These are phyloP conservation scores for Onychostruthus taczanowskii DNA, from an alignment of 2,113 vertebrate genomes.

Conservation along the genomic window DNA sequence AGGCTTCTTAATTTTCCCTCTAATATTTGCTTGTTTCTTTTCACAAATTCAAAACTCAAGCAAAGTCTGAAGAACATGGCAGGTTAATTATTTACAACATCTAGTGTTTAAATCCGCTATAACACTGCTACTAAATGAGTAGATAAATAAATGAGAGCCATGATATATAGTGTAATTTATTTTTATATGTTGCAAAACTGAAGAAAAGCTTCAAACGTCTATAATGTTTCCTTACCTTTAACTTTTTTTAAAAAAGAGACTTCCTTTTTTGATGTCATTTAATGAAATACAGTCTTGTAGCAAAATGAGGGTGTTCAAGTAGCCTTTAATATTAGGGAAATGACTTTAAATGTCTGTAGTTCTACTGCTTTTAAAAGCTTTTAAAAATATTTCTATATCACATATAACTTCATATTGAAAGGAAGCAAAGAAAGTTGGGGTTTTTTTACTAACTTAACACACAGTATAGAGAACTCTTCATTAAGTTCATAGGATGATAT, in stretches of 20 bases:
- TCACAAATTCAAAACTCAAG: background rate
- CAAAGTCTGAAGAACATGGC: background rate
- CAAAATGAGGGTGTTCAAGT: slow-evolving; percentile 8
- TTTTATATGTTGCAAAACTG: slow-evolving; percentile 5
- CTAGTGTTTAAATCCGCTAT: background rate
- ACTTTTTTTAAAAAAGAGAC: background rate
- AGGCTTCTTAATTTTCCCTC: background rate
- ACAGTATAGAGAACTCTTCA: background rate
- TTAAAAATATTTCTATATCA: background rate
- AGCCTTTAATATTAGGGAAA: slow-evolving; percentile 2
- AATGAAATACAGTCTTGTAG: slow-evolving; percentile 19
- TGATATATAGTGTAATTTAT: slow-evolving; percentile 20
- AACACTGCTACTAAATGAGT: background rate
- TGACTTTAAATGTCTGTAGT: background rate
- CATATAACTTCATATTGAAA: background rate
- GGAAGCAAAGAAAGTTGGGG: background rate
- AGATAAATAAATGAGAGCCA: background rate
- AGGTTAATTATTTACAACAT: background rate
- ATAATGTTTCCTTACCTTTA: background rate
- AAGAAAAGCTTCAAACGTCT: background rate
- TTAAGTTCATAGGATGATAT: background rate
- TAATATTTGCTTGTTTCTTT: background rate
- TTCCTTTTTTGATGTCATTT: background rate
- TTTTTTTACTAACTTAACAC: background rate
- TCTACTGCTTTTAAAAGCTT: slow-evolving; percentile 4